Base-by-base conservation (phyloP, 2,888 invertebrate species). In the Leptopilina myrica region DNA sequence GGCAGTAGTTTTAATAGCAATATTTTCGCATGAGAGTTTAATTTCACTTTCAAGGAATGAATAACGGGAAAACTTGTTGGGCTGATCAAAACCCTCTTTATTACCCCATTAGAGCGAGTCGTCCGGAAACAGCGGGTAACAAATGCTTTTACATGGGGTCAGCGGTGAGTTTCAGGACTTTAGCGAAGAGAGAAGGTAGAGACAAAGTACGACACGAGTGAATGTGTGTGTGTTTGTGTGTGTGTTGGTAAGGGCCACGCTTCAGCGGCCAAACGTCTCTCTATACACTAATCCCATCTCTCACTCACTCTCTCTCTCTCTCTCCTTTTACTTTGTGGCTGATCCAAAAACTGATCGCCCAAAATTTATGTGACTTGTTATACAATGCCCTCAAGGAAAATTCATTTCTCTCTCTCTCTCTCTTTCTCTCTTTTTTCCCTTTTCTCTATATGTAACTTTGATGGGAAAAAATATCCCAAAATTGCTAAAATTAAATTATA, bases 341-440 rank as follows among this genome's bases (percentile, higher is more conserved):
- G 81, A 79, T 79, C 84, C 81, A 84, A 87, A 87, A 87, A 86
- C 87, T 84, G 84, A 86, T 85, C 84, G 82, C 66, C 73, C 79
- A 84, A 43, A 87, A 87, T 88, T 88, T 88, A 87, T 88, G 85
- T 83, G 87, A 86, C 83, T 87, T 85, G 85, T 86, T 85, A 43
- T 43, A 43, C 43, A 6, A 43, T 33, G 43, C 43, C 43, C 33
- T 33, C 33, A 33, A 33, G 33, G 33, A 33, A 33, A 33, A 33
- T 33, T 33, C 33, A 33, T 33, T 33, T 33, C 33, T 43, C 43
- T 43, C 43, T 43, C 43, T 43, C 43, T 43, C 8, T 43, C 43
- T 43, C 43, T 43, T 7, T 43, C 43, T 43, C 43, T 43, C 43
- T 43, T 7, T 43, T 7, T 43, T 7, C 6, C 43, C 6, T 7